phyloP scores from a whole-genome alignment of 2,888 invertebrate genomes.

The Drosophila phalerata region DNA sequence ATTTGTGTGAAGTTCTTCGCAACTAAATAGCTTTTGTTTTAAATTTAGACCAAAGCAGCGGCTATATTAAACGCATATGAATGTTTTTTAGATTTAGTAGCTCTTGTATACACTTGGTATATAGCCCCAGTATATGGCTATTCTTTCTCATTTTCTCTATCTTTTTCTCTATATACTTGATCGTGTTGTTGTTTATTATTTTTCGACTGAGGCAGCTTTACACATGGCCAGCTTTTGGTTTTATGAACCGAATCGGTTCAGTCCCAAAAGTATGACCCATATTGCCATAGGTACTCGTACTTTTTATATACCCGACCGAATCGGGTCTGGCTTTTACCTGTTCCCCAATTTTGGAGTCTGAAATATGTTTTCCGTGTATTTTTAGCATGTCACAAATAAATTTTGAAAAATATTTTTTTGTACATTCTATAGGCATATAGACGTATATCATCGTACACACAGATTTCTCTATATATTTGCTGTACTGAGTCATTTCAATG shows the following conservation, averaged over 20 bases:
- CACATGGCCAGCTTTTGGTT: slow-evolving; percentile 36
- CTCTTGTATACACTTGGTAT: slow-evolving; percentile 34
- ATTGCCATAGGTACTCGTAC: slow-evolving; percentile 9
- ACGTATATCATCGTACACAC: slow-evolving; percentile 11
- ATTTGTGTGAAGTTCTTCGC: slow-evolving; percentile 82
- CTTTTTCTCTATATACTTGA: slow-evolving; percentile 1
- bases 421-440: slow-evolving; percentile 44
- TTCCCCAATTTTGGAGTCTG: slow-evolving; percentile 58
- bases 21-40: slow-evolving; percentile 83
- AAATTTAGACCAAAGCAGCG: slow-evolving; percentile 80
- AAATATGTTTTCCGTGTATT: slow-evolving; percentile 68
- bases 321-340: slow-evolving; percentile 42
- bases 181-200: slow-evolving; percentile 37
- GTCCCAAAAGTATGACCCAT: slow-evolving; percentile 54
- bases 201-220: slow-evolving; percentile 22
- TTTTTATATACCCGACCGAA: slow-evolving; percentile 21
- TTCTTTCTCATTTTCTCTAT: not conserved
- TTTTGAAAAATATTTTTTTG: slow-evolving; percentile 60
- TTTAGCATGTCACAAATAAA: slow-evolving; percentile 72
- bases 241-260: slow-evolving; percentile 11
- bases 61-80: slow-evolving; percentile 82
- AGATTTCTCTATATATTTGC: not conserved
- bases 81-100: slow-evolving; percentile 79
- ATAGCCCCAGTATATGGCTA: slow-evolving; percentile 31
- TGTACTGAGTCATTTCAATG: slow-evolving; percentile 68